phyloP scores from a whole-genome alignment of 2,888 invertebrate species.

The Drosophila greeni region DNA sequence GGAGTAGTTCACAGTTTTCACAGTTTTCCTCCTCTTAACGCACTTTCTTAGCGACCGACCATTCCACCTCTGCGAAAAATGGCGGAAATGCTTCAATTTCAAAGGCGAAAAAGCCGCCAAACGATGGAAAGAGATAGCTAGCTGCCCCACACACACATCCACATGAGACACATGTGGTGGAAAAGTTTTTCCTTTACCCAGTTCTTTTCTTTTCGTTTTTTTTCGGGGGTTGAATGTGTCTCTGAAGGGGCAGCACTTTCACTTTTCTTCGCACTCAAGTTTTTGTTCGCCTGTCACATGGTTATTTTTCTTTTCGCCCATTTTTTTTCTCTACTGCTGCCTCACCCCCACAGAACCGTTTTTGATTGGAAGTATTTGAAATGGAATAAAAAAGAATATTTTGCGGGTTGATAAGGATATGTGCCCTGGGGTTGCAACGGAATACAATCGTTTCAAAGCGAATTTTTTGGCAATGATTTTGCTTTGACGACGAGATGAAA shows the following conservation, averaged over 20 bases:
- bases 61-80: slow-evolving; percentile 58
- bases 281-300: slow-evolving; percentile 58
- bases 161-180: slow-evolving; percentile 35
- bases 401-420: slow-evolving; percentile 15
- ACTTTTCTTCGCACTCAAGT: slow-evolving; percentile 68
- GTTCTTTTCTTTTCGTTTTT: slow-evolving; percentile 33
- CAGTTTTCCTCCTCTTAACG: slow-evolving; percentile 55
- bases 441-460: slow-evolving; percentile 56
- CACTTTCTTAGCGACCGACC: slow-evolving; percentile 57
- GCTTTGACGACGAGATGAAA: slow-evolving; percentile 50
- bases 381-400: neutral
- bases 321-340: slow-evolving; percentile 19
- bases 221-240: slow-evolving; percentile 58
- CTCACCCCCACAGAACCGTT: slow-evolving; percentile 31
- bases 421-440: slow-evolving; percentile 27
- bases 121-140: slow-evolving; percentile 28
- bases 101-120: slow-evolving; percentile 63
- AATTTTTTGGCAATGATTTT: slow-evolving; percentile 65
- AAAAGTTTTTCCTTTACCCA: slow-evolving; percentile 26
- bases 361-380: slow-evolving; percentile 63
- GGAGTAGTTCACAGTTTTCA: slow-evolving; percentile 70
- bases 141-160: slow-evolving; percentile 24
- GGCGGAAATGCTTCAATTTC: slow-evolving; percentile 73
- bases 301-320: slow-evolving; percentile 43
- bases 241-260: slow-evolving; percentile 54